Evolutionary conservation across 37 sponge, comb jelly and placozoan species (phyloP).

Genomic region (Petrosia ficiformis): DNA sequence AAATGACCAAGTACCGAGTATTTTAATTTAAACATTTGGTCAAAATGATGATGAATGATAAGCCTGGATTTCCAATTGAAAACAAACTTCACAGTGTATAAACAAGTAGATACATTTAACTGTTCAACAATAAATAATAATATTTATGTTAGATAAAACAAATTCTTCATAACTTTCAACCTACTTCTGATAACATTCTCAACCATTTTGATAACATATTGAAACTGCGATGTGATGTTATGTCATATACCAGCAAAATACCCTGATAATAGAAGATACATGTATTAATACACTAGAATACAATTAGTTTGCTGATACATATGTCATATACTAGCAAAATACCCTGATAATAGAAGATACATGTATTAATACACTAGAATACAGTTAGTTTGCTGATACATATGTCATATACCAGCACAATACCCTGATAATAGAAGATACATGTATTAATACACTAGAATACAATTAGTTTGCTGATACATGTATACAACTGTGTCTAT

Average conservation of each 20-base stretch:
- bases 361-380: neutral
- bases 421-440: no score
- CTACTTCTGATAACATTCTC: slow-evolving; percentile 40
- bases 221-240: slow-evolving; percentile 41
- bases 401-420: neutral
- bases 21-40: no score
- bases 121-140: no score
- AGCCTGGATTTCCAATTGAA: no score
- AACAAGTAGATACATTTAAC: no score
- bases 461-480: neutral
- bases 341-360: no score
- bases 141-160: no score
- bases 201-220: slow-evolving; percentile 40
- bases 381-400: neutral
- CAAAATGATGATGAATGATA: no score
- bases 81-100: no score
- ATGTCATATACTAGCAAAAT: neutral
- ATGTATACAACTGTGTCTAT: no score
- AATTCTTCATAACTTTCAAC: neutral
- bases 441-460: neutral
- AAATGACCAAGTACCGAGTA: no score
- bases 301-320: neutral
- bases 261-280: no score
- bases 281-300: neutral
- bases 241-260: slow-evolving; percentile 62